Conservation (phyloP, 2,797 vertebrate genomes). For the Rallus crepitans region DNA sequence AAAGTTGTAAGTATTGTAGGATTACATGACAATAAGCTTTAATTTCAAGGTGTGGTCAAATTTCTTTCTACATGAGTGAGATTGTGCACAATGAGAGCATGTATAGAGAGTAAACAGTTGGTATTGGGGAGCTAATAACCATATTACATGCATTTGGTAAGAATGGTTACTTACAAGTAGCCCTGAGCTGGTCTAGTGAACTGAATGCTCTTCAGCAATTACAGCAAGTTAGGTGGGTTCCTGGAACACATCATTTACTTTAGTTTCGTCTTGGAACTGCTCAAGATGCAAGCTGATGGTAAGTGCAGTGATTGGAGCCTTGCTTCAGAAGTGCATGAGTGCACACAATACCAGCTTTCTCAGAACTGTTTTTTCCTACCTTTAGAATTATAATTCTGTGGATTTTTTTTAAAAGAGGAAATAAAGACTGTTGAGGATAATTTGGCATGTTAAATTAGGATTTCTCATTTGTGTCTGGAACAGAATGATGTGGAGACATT, state of each 20-base stretch:
- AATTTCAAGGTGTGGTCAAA: not conserved
- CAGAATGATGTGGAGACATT: not conserved
- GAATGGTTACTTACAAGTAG: not conserved
- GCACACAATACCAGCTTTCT: not conserved
- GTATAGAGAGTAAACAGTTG: not conserved
- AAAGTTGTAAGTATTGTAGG: not conserved
- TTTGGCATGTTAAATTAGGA: not conserved
- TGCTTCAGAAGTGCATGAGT: not conserved
- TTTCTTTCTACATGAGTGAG: not conserved
- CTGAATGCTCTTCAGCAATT: not conserved
- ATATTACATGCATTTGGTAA: not conserved
- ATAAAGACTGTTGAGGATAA: not conserved
- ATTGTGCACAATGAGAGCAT: not conserved
- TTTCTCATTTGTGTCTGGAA: not conserved
- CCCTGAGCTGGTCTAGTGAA: not conserved
- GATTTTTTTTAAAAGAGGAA: not conserved
- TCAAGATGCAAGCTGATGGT: not conserved
- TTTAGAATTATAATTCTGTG: not conserved
- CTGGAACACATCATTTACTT: accelerated
- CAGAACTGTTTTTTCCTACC: not conserved
- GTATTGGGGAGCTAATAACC: not conserved
- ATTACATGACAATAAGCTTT: not conserved
- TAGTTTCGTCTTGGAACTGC: not conserved
- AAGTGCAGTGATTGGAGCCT: not conserved
- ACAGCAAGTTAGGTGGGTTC: not conserved